Evolutionary conservation across 2,888 invertebrate species (phyloP), one percentile per base, ranked within the genome.

Genomic region (Odontocerum albicorne): DNA sequence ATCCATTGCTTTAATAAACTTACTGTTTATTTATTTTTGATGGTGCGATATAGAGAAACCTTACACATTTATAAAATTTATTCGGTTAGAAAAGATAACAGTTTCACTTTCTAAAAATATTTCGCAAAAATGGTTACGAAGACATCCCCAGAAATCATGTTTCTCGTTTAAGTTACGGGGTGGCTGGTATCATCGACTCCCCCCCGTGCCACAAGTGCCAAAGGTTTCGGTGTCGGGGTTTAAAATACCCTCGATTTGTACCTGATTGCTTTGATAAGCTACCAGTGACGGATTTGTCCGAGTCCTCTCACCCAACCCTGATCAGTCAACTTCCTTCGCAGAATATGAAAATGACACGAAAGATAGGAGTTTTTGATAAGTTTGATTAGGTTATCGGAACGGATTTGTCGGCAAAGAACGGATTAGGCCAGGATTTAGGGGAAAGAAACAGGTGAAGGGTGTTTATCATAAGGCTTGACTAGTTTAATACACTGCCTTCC

Each of bases 361-460:
- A 40, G 53, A 46, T 53, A 36, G 53, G 32, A 46, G 32, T 38
- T 21, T 38, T 53, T 46, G 46, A 50, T 50, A 56, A 56, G 42
- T 59, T 59, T 59, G 56, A 59, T 59, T 56, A 44, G 43, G 49
- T 59, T 51, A 59, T 59, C 58, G 54, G 44, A 47, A 45, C 15
- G 47, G 53, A 56, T 49, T 46, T n/a, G 15, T 20, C 13, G 17
- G 38, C 17, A 22, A 38, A 32, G 20, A 35, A 17, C 16, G 27
- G 49, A 49, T 49, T 27, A 47, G 15, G 17, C 31, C 22, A 20
- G 16, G 12, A 19, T 46, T 21, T 47, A 38, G 12, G 46, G 39
- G 32, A 52, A 52, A 50, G 43, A 31, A 15, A 31, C 17, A 39
- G 38, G 22, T 17, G 32, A 32, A 32, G 44, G 7, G 19, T 44